These are phyloP conservation scores for Malacoctenus gilli DNA, from an alignment of 2,797 vertebrate species.

Conservation along the genomic window DNA sequence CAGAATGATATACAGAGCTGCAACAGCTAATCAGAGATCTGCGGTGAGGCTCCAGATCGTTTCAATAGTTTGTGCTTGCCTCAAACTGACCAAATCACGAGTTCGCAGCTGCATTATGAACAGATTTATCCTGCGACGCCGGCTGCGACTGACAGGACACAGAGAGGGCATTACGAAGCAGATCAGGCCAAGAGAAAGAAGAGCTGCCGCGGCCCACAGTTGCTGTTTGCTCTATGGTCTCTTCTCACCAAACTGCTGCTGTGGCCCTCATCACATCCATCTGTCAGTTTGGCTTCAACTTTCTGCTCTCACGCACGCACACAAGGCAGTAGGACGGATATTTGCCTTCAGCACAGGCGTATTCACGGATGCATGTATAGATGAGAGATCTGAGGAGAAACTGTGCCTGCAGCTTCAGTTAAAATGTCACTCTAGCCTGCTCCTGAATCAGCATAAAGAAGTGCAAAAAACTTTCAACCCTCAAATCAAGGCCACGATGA, in stretches of 20 bases:
- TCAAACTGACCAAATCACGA: too few relatives aligned
- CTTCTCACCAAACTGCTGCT: constrained; percentile 78
- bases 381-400: constrained; percentile 11
- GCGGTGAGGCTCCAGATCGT: too few relatives aligned
- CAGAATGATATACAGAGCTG: too few relatives aligned
- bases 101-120: background rate
- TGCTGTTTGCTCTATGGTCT: constrained; percentile 67
- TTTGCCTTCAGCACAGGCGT: constrained; percentile 36
- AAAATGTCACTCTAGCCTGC: too few relatives aligned
- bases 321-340: constrained; percentile 42
- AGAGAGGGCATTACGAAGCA: constrained; percentile 25
- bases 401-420: constrained; percentile 1
- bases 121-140: background rate
- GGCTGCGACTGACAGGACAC: constrained; percentile 7
- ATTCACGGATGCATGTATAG: constrained; percentile 24
- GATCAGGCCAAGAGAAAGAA: constrained; percentile 26
- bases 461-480: too few relatives aligned
- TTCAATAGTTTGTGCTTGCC: too few relatives aligned
- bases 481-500: too few relatives aligned
- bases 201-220: constrained; percentile 31
- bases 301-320: constrained; percentile 44
- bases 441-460: too few relatives aligned
- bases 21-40: too few relatives aligned
- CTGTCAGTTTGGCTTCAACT: constrained; percentile 72
- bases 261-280: constrained; percentile 53